Evolutionary conservation across 2,113 vertebrate species (phyloP).

Genomic region (Clupea harengus): DNA sequence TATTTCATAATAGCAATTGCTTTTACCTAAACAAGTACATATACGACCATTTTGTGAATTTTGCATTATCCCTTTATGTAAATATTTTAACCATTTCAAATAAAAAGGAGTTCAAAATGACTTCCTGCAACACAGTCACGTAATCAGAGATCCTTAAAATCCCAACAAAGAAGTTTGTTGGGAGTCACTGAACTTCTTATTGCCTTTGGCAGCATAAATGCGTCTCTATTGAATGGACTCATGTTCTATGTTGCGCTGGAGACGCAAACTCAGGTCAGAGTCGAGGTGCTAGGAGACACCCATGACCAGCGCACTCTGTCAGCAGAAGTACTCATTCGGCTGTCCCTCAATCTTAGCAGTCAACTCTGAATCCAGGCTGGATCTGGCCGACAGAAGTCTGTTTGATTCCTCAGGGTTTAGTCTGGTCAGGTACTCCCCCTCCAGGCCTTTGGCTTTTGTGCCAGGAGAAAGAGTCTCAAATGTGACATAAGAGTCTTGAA

Average conservation of each 20-base stretch:
- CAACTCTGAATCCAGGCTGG: constrained; percentile 88
- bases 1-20: background rate
- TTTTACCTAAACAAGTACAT: background rate
- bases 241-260: constrained; percentile 6
- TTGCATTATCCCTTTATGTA: background rate
- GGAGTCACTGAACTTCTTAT: background rate
- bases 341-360: constrained; percentile 77
- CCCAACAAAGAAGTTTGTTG: background rate
- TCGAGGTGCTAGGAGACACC: constrained; percentile 48
- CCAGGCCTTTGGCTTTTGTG: constrained; percentile 78
- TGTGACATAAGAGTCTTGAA: constrained; percentile 83
- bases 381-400: constrained; percentile 84
- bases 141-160: background rate
- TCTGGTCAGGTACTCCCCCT: constrained; percentile 81
- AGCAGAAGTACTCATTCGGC: constrained; percentile 92
- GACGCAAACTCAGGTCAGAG: constrained; percentile 40
- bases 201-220: background rate
- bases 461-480: constrained; percentile 85
- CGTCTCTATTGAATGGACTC: background rate
- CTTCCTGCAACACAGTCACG: background rate
- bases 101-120: background rate
- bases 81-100: background rate
- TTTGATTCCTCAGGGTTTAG: constrained; percentile 85
- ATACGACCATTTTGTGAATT: background rate
- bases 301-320: constrained; percentile 73